phyloP scores from a whole-genome alignment of 2,797 vertebrate species.

The Tauraco hartlaubi region DNA sequence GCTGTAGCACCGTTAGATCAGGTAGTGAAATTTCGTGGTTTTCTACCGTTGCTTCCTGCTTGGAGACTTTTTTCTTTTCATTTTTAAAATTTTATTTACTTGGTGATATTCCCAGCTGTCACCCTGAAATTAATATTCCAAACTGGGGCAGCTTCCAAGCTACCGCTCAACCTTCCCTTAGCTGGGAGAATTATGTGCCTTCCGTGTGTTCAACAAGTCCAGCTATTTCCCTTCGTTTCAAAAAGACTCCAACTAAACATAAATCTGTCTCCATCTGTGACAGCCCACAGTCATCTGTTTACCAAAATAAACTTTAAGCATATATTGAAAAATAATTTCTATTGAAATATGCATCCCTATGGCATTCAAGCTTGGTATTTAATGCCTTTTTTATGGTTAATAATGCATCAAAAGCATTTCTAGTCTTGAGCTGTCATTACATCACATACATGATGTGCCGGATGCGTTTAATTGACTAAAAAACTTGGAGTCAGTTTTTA shows the following conservation, averaged over 20 bases:
- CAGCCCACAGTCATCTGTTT: constrained; percentile 82
- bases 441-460: constrained; percentile 76
- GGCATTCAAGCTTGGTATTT: constrained; percentile 79
- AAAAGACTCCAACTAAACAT: constrained; percentile 73
- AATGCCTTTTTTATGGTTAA: constrained; percentile 85
- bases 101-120: not conserved
- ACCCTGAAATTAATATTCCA: constrained; percentile 20
- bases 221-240: constrained; percentile 73
- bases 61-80: not conserved
- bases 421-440: constrained; percentile 79
- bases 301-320: constrained; percentile 85
- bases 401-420: constrained; percentile 84
- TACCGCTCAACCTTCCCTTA: constrained; percentile 18
- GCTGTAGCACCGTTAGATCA: not conserved
- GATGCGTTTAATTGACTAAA: constrained; percentile 76
- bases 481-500: constrained; percentile 77
- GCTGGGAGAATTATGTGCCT: constrained; percentile 63
- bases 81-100: not conserved
- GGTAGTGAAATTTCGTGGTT: not conserved
- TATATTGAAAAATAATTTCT: constrained; percentile 84
- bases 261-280: constrained; percentile 78
- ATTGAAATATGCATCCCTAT: constrained; percentile 84
- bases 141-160: constrained; percentile 25
- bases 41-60: not conserved
- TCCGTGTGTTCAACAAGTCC: constrained; percentile 61